Percentiles rank a stretch among this genome's conserved stretches.
These are phyloP conservation scores for Calcarius lapponicus DNA, from an alignment of 2,797 vertebrate species.

Conservation along the genomic window DNA sequence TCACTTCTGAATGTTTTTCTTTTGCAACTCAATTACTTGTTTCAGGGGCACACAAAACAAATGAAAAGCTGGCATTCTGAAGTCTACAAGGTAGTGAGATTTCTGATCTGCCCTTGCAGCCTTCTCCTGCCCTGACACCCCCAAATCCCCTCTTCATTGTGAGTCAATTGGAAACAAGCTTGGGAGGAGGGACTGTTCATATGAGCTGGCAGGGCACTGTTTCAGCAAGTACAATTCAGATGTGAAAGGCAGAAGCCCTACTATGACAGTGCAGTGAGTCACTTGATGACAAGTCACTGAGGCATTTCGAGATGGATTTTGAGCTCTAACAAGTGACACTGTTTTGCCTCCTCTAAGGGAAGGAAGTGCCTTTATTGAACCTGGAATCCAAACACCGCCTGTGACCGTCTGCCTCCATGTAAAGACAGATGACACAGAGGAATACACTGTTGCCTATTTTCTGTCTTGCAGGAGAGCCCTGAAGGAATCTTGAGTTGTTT, in stretches of 20 bases:
- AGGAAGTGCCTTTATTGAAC: conserved; percentile 35
- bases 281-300: conserved; percentile 28
- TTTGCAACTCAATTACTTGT: not conserved
- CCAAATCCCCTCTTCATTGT: not conserved
- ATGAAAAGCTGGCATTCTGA: not conserved
- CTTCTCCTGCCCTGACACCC: not conserved
- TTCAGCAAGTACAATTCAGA: not conserved
- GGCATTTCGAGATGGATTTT: not conserved
- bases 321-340: not conserved
- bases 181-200: not conserved
- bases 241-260: not conserved
- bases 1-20: not conserved
- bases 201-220: not conserved
- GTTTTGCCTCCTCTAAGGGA: not conserved
- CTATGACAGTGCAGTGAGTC: conserved; percentile 44
- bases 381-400: not conserved
- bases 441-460: not conserved
- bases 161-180: not conserved
- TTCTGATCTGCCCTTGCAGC: not conserved
- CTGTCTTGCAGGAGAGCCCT: not conserved
- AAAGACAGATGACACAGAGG: not conserved
- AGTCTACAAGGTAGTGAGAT: not conserved
- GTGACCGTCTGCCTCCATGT: not conserved
- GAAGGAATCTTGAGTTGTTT: not conserved
- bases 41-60: not conserved